These are phyloP conservation scores for Pseudolaguvia tuberculata DNA, from an alignment of 2,113 vertebrate species.

Conservation along the genomic window DNA sequence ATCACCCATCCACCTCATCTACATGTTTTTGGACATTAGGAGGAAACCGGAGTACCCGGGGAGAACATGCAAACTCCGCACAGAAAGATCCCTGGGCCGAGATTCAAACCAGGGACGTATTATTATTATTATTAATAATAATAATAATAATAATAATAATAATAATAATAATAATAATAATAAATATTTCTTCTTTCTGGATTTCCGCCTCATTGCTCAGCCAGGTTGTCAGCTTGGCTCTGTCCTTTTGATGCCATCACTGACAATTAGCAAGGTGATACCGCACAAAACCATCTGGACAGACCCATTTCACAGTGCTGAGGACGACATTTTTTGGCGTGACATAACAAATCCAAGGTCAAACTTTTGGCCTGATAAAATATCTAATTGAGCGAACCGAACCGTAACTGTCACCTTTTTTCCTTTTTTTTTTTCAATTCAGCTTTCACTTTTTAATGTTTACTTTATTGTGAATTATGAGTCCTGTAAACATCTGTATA, in stretches of 20 bases:
- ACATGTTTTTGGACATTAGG: no score
- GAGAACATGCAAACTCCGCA: no score
- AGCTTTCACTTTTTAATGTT: background rate
- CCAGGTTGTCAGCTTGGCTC: slow-evolving; percentile 72
- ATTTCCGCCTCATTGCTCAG: slow-evolving; percentile 64
- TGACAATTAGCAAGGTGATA: slow-evolving; percentile 78
- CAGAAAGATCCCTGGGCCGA: no score
- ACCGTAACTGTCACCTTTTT: slow-evolving; percentile 40
- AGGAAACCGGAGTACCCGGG: no score
- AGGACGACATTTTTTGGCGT: slow-evolving; percentile 69
- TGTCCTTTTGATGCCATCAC: slow-evolving; percentile 75
- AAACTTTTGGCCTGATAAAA: slow-evolving; percentile 65
- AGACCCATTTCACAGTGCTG: slow-evolving; percentile 70
- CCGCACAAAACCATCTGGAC: slow-evolving; percentile 77
- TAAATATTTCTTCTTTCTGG: background rate
- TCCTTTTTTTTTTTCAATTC: slow-evolving; percentile 7
- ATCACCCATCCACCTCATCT: no score
- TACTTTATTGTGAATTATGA: no score
- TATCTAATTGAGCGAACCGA: slow-evolving; percentile 64
- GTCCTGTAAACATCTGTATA: no score
- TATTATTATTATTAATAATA: background rate
- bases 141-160: background rate
- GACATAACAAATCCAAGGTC: slow-evolving; percentile 76
- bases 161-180: background rate
- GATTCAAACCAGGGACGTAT: no score